These are phyloP conservation scores for Muscicapa adusta DNA, from an alignment of 2,113 vertebrate genomes.

Conservation along the genomic window DNA sequence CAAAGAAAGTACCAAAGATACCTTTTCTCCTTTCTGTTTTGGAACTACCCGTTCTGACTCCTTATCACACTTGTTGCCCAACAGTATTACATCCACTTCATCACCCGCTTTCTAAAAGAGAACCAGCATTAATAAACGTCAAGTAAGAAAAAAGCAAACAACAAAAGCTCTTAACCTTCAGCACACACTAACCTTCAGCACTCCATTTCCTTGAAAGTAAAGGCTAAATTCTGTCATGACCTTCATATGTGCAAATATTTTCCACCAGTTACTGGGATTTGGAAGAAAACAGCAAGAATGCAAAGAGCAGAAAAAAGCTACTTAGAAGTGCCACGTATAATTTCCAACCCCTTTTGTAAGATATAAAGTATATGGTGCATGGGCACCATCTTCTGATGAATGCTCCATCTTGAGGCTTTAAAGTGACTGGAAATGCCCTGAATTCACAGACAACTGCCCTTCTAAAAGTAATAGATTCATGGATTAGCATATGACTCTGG, in stretches of 20 bases:
- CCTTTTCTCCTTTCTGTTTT: slow-evolving; percentile 74
- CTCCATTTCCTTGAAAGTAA: not conserved
- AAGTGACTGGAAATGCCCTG: slow-evolving; percentile 5
- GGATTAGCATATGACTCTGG: not conserved
- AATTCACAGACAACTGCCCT: not conserved
- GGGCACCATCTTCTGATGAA: slow-evolving; percentile 8
- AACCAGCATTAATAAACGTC: slow-evolving; percentile 28
- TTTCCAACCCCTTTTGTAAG: not conserved
- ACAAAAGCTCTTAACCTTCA: not conserved
- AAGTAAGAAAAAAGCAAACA: slow-evolving; percentile 4
- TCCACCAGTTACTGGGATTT: not conserved
- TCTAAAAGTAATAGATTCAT: not conserved
- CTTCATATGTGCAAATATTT: not conserved
- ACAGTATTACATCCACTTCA: slow-evolving; percentile 71
- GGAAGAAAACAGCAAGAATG: not conserved
- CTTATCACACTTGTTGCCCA: slow-evolving; percentile 78
- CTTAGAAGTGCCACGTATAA: not conserved
- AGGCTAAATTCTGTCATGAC: not conserved
- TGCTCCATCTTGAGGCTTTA: not conserved
- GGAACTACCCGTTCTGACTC: slow-evolving; percentile 70
- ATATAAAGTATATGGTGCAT: not conserved
- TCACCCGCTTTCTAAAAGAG: slow-evolving; percentile 72
- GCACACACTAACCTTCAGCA: not conserved
- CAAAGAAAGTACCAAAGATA: slow-evolving; percentile 36
- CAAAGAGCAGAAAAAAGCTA: not conserved